Conservation (phyloP, 2,797 vertebrate species). For the Labeo calbasu region DNA sequence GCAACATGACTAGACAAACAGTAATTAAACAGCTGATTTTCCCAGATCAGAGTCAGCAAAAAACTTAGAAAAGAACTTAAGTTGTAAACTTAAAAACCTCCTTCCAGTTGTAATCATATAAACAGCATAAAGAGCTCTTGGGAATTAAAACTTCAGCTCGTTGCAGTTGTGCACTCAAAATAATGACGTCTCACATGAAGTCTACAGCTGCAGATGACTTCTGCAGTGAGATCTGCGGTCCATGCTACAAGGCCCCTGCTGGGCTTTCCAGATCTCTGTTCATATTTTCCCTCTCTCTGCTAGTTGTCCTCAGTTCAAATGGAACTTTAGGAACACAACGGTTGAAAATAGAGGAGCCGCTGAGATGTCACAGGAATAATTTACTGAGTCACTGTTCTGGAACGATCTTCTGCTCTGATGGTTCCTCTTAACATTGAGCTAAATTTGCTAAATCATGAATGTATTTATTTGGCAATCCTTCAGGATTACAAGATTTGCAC, state of each 20-base stretch:
- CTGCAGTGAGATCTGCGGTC: conserved; percentile 2
- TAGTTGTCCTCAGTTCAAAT: conserved; percentile 7
- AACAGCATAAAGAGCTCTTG: conserved; percentile 3
- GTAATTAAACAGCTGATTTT: not conserved
- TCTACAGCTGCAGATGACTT: conserved; percentile 15
- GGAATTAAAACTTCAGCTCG: not conserved
- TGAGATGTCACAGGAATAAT: conserved; percentile 36
- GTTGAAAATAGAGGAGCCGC: conserved; percentile 14
- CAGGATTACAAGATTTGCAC: conserved; percentile 35
- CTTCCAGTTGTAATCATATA: not conserved
- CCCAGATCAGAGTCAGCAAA: not conserved
- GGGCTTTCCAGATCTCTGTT: conserved; percentile 7
- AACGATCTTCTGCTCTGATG: conserved; percentile 41
- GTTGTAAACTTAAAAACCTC: not conserved
- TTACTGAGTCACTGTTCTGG: conserved; percentile 41
- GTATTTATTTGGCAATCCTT: conserved; percentile 22
- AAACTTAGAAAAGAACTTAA: not conserved
- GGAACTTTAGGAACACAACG: conserved; percentile 25
- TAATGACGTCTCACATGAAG: conserved; percentile 3
- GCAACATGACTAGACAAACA: too few relatives aligned
- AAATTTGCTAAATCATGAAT: conserved; percentile 45
- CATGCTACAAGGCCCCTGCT: conserved; percentile 30
- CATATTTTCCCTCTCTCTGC: not conserved
- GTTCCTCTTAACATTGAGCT: conserved; percentile 31
- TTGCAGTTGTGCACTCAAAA: conserved; percentile 24